Evolutionary conservation across 2,113 vertebrate genomes (phyloP), one percentile per base, ranked within the genome.

Genomic region (Pionites leucogaster): DNA sequence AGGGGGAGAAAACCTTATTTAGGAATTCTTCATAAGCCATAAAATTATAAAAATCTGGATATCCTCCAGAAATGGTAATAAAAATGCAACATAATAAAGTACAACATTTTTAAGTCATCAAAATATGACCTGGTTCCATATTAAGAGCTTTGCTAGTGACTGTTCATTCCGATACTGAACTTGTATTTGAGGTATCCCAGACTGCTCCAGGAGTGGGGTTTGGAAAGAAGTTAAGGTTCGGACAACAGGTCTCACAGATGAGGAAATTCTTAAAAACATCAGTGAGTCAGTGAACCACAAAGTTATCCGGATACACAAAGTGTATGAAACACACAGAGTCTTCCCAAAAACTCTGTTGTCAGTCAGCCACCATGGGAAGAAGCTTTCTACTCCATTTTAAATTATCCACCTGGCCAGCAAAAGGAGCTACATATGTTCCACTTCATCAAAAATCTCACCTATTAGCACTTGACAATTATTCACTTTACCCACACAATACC

Each of bases 11-110:
- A 93, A 49, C 53, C 29, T 88, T 71, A 52, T 52, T 87, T 72
- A 72, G 52, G 29, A 82, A 82, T 57, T 23, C 22, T 88, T 80
- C 41, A 68, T 41, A 76, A 80, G 18, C 10, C 29, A 62, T 33
- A 35, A 60, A 72, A 47, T 23, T 62, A 85, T 39, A 82, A 82
- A 72, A 82, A 57, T 88, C 78, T 82, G 63, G 47, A 94, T 92
- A 90, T 90, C 76, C 76, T 77, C 79, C 42, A 90, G 35, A 28
- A 92, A 88, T 9, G 4, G 5, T 44, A 86, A 49, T 72, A 70
- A 92, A 90, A 94, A 83, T 27, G 20, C 80, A 63, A 42, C 37
- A 28, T 82, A 86, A 74, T 62, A 16, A 74, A 86, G 33, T 39
- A 37, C 28, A 69, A 65, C 59, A 74, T 59, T 64, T 20, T 53